Conservation (phyloP, 2,113 vertebrate species). For the Paracanthobrama guichenoti region DNA sequence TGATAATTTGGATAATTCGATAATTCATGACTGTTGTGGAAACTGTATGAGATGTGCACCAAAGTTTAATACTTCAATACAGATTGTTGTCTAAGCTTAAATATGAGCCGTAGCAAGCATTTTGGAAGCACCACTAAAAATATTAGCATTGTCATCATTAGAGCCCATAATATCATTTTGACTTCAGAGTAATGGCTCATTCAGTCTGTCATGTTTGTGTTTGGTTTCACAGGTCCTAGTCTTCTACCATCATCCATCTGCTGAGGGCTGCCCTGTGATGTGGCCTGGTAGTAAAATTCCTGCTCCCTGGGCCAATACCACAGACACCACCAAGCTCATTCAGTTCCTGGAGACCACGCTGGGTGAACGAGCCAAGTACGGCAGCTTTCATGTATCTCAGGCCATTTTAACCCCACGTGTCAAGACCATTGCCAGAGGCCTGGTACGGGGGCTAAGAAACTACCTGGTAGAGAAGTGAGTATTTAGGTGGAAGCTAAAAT, state of each 20-base stretch:
- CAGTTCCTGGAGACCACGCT: conserved; percentile 92
- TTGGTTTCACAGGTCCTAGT: conserved; percentile 82
- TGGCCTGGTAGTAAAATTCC: conserved; percentile 95
- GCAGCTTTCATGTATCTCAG: conserved; percentile 95
- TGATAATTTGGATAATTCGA: no score
- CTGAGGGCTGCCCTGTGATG: conserved; percentile 75
- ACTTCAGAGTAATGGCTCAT: not conserved
- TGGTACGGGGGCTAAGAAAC: conserved; percentile 87
- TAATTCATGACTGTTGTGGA: no score
- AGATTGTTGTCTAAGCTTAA: not conserved
- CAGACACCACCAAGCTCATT: conserved; percentile 84
- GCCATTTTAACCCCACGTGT: conserved; percentile 91
- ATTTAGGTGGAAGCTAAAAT: not conserved
- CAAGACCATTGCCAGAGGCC: conserved; percentile 86
- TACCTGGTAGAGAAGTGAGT: conserved; percentile 89
- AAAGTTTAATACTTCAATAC: not conserved
- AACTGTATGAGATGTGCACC: no score
- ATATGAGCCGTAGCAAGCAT: not conserved
- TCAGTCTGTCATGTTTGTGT: conserved; percentile 4
- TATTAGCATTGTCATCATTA: not conserved
- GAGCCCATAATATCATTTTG: not conserved
- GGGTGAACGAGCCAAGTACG: conserved; percentile 80
- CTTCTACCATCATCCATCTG: conserved; percentile 90
- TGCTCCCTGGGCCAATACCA: conserved; percentile 97
- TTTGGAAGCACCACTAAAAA: not conserved